Conservation (phyloP, 2,797 vertebrate species). For the Gymnothorax javanicus region DNA sequence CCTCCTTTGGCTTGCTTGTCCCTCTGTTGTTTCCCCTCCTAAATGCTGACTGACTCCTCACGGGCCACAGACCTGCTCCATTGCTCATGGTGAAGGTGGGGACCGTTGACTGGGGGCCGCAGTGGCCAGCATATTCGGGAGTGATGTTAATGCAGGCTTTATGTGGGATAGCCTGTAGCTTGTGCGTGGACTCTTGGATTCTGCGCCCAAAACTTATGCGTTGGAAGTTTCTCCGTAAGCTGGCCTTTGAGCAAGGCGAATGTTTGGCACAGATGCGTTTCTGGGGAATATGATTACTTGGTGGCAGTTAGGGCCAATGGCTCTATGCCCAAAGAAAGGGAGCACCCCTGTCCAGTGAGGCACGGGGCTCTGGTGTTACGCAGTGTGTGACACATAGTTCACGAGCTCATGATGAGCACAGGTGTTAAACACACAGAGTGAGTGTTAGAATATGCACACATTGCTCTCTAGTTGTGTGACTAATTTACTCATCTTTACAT, state of each 20-base stretch:
- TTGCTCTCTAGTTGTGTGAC: background rate
- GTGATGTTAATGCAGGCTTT: slow-evolving; percentile 49
- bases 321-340: background rate
- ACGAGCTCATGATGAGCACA: background rate
- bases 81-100: slow-evolving; percentile 51
- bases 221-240: slow-evolving; percentile 45
- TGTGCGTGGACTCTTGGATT: slow-evolving; percentile 50
- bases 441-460: background rate
- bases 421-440: background rate
- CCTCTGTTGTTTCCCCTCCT: slow-evolving; percentile 51
- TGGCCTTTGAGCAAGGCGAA: background rate
- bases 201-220: slow-evolving; percentile 52
- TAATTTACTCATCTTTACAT: background rate
- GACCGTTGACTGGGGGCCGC: slow-evolving; percentile 8
- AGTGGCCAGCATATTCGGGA: slow-evolving; percentile 52
- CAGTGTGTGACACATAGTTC: background rate
- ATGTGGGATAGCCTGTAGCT: background rate
- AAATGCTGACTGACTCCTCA: slow-evolving; percentile 64
- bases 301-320: background rate
- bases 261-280: background rate
- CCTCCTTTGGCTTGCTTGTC: slow-evolving; percentile 52
- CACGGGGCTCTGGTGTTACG: background rate
- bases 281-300: background rate
- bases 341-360: background rate
- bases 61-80: slow-evolving; percentile 50